These are phyloP conservation scores for Polyodon spathula DNA, from an alignment of 2,113 vertebrate genomes.

Conservation along the genomic window DNA sequence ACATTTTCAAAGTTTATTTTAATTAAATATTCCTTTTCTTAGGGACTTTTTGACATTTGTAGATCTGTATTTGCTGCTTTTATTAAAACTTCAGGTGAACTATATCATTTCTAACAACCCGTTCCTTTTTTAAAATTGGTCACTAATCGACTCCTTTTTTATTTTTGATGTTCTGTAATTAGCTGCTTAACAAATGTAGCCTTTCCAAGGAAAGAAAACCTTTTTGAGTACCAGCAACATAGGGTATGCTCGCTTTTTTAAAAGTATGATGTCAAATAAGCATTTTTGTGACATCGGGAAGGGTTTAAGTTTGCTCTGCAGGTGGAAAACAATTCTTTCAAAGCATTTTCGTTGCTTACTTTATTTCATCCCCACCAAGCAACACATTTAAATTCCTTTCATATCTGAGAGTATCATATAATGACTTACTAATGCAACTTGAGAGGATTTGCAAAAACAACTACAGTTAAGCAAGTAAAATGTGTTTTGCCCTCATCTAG, in stretches of 20 bases:
- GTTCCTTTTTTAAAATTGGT: no score
- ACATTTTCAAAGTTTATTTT: no score
- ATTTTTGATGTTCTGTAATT: conserved; percentile 1
- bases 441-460: conserved; percentile 30
- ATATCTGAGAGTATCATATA: conserved; percentile 9
- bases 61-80: no score
- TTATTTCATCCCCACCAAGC: neutral
- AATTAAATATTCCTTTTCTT: no score
- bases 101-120: no score
- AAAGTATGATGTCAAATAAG: neutral
- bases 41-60: no score
- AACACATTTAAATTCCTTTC: conserved; percentile 6
- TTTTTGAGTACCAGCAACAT: neutral
- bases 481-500: no score
- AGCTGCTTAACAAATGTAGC: no score
- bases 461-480: no score
- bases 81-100: no score
- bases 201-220: neutral
- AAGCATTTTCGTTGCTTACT: neutral
- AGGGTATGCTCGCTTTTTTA: neutral
- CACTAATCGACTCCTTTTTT: no score
- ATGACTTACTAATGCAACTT: conserved; percentile 1
- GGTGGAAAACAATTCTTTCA: conserved; percentile 5
- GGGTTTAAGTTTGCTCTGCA: conserved; percentile 8
- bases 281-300: conserved; percentile 13